Percentiles rank a stretch among this genome's conserved stretches.
These are phyloP conservation scores for Strongylocentrotus purpuratus DNA, from an alignment of 35 echinoderm and acorn worm species.

Conservation along the genomic window DNA sequence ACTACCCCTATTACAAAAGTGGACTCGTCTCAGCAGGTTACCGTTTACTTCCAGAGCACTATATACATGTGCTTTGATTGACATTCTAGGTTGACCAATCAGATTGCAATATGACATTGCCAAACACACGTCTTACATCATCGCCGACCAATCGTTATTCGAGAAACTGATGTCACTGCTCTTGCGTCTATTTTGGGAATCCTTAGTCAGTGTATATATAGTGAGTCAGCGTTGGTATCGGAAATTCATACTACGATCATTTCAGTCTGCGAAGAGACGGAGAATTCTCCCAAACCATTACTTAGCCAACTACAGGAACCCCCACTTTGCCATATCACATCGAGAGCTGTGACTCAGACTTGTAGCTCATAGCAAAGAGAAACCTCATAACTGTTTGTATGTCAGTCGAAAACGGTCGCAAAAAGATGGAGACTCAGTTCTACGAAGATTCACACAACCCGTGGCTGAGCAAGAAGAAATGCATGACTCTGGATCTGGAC, in stretches of 20 bases:
- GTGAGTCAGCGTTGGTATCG: slow-evolving; percentile 84
- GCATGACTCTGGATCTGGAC: slow-evolving; percentile 89
- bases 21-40: neutral
- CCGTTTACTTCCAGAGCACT: slow-evolving; percentile 26
- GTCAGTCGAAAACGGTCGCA: slow-evolving; percentile 47
- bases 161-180: slow-evolving; percentile 70
- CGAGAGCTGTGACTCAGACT: slow-evolving; percentile 72
- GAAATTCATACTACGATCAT: slow-evolving; percentile 60
- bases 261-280: neutral
- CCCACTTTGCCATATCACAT: slow-evolving; percentile 45
- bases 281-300: neutral
- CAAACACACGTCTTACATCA: slow-evolving; percentile 77
- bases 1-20: neutral
- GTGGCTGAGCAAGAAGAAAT: slow-evolving; percentile 95
- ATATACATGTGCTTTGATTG: neutral
- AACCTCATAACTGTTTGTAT: slow-evolving; percentile 58
- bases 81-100: slow-evolving; percentile 75
- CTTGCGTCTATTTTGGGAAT: slow-evolving; percentile 85
- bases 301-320: slow-evolving; percentile 39
- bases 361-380: slow-evolving; percentile 48
- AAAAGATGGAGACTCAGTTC: slow-evolving; percentile 96
- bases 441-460: slow-evolving; percentile 91
- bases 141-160: slow-evolving; percentile 74
- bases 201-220: slow-evolving; percentile 97
- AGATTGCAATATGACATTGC: slow-evolving; percentile 72